Evolutionary conservation across 2,113 vertebrate species (phyloP).

Genomic region (Percina caprodes): DNA sequence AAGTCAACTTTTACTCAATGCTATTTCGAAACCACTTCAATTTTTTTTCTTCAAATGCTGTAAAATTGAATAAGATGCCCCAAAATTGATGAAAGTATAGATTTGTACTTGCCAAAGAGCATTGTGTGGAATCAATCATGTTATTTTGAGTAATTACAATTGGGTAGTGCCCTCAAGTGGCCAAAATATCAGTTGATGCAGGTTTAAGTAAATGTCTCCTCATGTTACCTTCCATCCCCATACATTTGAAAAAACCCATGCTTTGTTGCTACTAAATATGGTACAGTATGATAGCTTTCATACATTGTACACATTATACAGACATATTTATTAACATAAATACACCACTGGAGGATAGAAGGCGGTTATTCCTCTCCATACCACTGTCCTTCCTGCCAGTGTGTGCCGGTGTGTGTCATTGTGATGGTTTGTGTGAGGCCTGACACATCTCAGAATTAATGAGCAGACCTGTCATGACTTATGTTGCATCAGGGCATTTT

Average conservation of each 20-base stretch:
- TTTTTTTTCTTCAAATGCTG: too few species aligned
- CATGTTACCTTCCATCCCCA: neutral
- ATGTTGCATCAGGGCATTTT: constrained; percentile 27
- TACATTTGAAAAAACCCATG: too few species aligned
- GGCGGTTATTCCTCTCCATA: neutral
- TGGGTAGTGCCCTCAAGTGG: neutral
- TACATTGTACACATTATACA: neutral
- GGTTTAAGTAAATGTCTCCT: neutral
- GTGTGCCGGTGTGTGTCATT: neutral
- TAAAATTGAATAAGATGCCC: too few species aligned
- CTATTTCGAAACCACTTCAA: too few species aligned
- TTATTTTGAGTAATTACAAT: too few species aligned
- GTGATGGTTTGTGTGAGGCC: constrained; percentile 1
- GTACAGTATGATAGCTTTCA: neutral
- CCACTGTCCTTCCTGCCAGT: neutral
- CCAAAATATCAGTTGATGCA: neutral
- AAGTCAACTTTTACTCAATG: too few species aligned
- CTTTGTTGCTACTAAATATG: neutral
- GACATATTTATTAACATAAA: neutral
- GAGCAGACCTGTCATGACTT: constrained; percentile 34
- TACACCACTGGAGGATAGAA: neutral
- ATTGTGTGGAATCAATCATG: too few species aligned
- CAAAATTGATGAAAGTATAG: too few species aligned
- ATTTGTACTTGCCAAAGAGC: too few species aligned
- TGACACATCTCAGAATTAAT: constrained; percentile 20